Conservation (phyloP, 2,113 vertebrate species). For the Phyllopteryx taeniolatus region DNA sequence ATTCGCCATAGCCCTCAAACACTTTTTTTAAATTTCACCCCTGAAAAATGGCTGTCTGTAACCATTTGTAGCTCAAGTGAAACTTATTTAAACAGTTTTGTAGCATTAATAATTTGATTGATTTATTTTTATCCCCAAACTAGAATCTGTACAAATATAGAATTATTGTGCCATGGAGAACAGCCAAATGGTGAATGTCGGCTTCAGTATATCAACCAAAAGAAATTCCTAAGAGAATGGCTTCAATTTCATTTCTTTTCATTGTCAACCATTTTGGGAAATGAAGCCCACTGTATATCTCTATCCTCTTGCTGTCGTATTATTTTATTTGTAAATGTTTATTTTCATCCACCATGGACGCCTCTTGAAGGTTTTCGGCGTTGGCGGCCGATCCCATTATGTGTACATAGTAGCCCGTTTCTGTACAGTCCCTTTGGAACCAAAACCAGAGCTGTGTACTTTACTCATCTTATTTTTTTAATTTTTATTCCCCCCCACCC, state of each 20-base stretch:
- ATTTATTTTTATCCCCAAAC: neutral
- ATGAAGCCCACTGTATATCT: conserved; percentile 38
- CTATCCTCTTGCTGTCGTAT: conserved; percentile 27
- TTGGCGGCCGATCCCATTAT: conserved; percentile 55
- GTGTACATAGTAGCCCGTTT: conserved; percentile 58
- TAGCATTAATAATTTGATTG: neutral
- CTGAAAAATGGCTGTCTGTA: neutral
- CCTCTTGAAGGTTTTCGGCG: conserved; percentile 57
- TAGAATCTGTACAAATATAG: neutral
- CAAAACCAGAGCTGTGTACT: conserved; percentile 67
- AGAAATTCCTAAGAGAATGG: conserved; percentile 13
- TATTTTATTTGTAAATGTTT: conserved; percentile 27
- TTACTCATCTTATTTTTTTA: conserved; percentile 50
- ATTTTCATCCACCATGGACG: conserved; percentile 42
- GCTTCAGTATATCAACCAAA: conserved; percentile 38
- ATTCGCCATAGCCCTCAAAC: neutral
- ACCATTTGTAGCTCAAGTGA: conserved; percentile 1
- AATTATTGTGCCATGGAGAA: conserved; percentile 53
- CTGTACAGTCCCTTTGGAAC: conserved; percentile 65
- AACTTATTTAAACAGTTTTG: neutral
- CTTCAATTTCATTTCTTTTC: conserved; percentile 12
- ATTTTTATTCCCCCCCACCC: conserved; percentile 20
- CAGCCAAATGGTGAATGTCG: conserved; percentile 41
- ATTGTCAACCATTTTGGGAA: conserved; percentile 22
- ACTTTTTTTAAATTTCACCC: neutral